Evolutionary conservation across 2,113 vertebrate genomes (phyloP).

Genomic region (Notothenia coriiceps): DNA sequence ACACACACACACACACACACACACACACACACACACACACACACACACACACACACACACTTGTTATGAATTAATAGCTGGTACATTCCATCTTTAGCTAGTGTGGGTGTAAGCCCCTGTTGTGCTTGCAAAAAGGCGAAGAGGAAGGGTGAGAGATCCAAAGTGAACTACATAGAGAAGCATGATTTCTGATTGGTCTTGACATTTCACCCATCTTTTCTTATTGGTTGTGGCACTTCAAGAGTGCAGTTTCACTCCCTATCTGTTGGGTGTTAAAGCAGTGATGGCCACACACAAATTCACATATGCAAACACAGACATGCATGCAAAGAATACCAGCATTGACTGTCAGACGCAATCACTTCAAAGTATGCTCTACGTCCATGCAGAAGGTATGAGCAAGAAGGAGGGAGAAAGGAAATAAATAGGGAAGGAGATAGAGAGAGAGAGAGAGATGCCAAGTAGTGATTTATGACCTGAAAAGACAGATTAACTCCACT

Average conservation of each 20-base stretch:
- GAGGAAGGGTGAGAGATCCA: constrained; percentile 3
- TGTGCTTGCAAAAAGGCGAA: constrained; percentile 18
- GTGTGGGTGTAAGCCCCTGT: constrained; percentile 7
- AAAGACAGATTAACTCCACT: constrained; percentile 84
- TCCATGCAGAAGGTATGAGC: constrained; percentile 57
- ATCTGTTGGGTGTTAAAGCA: constrained; percentile 58
- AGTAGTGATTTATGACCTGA: constrained; percentile 83
- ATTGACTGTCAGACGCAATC: constrained; percentile 66
- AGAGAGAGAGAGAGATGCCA: constrained; percentile 68
- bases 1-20: constrained; percentile 8
- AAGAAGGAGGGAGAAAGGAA: constrained; percentile 18
- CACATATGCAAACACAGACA: constrained; percentile 33
- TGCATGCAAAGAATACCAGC: constrained; percentile 66
- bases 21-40: background rate
- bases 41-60: no score
- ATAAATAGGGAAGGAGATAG: constrained; percentile 22
- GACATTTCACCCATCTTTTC: constrained; percentile 64
- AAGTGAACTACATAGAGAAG: constrained; percentile 38
- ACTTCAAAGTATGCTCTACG: constrained; percentile 52
- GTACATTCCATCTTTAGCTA: constrained; percentile 31
- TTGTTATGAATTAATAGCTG: constrained; percentile 18
- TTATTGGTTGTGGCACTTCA: constrained; percentile 70
- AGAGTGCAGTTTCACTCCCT: constrained; percentile 62
- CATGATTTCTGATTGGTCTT: constrained; percentile 68
- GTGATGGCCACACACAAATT: constrained; percentile 48